Evolutionary conservation across 2,888 invertebrate genomes (phyloP), one percentile per base, ranked within the genome.

Genomic region (Drosophila fulvimacula): DNA sequence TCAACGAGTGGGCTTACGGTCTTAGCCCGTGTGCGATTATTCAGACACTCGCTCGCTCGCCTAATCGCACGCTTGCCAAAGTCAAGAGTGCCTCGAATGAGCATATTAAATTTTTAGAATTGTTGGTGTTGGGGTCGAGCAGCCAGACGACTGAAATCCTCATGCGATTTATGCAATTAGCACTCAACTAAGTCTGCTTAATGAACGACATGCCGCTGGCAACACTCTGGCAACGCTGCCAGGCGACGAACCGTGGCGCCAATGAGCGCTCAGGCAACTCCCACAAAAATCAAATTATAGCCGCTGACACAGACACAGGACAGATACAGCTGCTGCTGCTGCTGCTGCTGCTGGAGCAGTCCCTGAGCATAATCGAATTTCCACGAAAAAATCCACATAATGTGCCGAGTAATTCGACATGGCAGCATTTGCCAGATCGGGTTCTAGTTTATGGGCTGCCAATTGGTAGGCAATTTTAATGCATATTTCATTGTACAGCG

Each of bases 141-240:
- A 58, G 46, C 82, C 82, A 84, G 84, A 84, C 89, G 69, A 49
- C 64, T 49, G 49, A 89, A 87, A 87, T 88, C 89, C 87, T 76
- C 73, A 61, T 83, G 75, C 88, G 89, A 89, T 85, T 89, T 89
- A 86, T 79, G 83, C 88, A 88, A 88, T 88, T 88, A 89, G 86
- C 88, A 89, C 81, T 88, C 83, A 56, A 78, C 86, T 82, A 82
- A 82, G 83, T 76, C 82, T 79, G 74, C 60, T 79, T 83, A 82
- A 82, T 82, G 79, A 79, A 83, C 81, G 83, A 82, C 73, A 79
- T 77, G 82, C 61, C 78, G 72, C 69, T 80, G 78, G 71, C 76
- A 73, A 58, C 41, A 53, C 55, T 69, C 64, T 65, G 48, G 52
- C 64, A 67, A 41, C 39, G 53, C 57, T 56, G 36, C 48, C 62